These are phyloP conservation scores for Drosophila arawakana DNA, from an alignment of 1,140 invertebrate genomes.

Conservation along the genomic window DNA sequence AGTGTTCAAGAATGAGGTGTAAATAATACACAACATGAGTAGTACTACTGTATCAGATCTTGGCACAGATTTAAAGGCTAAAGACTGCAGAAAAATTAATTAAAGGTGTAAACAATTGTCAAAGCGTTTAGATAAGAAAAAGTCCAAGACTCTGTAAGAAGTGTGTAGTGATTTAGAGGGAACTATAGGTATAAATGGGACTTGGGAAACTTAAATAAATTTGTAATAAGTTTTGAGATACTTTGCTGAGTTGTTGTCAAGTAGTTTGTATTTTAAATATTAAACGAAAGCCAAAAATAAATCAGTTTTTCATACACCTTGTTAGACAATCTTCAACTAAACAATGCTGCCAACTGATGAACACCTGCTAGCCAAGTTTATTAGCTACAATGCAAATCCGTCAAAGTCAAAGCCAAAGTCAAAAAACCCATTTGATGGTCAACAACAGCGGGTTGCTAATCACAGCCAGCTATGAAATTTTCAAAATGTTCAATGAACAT, in stretches of 20 bases:
- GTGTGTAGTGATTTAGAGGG: neutral
- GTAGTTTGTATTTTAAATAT: no score
- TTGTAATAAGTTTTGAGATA: no score
- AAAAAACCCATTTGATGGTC: conserved; percentile 53
- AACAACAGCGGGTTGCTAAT: conserved; percentile 46
- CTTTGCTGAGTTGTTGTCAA: no score
- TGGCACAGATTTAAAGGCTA: conserved; percentile 3
- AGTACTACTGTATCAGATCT: conserved; percentile 6
- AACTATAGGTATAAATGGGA: no score
- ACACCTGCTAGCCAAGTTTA: conserved; percentile 17
- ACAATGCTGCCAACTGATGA: neutral
- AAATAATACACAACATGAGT: conserved; percentile 12
- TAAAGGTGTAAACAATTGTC: conserved; percentile 1
- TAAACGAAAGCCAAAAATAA: no score
- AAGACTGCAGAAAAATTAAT: neutral
- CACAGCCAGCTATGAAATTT: conserved; percentile 61
- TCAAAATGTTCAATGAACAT: conserved; percentile 49
- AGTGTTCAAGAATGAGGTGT: conserved; percentile 20
- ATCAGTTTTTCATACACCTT: no score
- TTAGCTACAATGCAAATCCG: conserved; percentile 50
- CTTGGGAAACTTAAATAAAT: no score
- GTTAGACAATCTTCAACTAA: neutral
- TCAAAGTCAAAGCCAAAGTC: conserved; percentile 42
- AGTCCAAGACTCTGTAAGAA: neutral
- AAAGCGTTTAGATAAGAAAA: neutral